These are phyloP conservation scores for Drosophila willistoni DNA, from an alignment of 1,140 invertebrate species.

Conservation along the genomic window DNA sequence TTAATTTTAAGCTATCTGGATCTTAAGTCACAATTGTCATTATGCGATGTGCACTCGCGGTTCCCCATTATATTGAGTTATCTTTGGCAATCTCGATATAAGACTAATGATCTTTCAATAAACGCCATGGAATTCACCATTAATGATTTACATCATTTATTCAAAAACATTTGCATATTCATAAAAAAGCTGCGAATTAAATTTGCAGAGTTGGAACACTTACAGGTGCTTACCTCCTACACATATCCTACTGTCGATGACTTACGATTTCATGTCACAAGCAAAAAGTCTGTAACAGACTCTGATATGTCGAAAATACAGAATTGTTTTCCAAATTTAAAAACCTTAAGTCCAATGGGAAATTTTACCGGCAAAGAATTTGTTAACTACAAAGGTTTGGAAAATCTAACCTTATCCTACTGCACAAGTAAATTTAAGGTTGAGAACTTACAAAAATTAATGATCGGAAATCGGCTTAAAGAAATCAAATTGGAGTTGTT, in stretches of 20 bases:
- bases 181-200: slow-evolving; percentile 26
- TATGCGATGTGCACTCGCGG: slow-evolving; percentile 33
- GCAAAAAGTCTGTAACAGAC: slow-evolving; percentile 24
- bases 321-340: slow-evolving; percentile 50
- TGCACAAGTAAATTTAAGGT: slow-evolving; percentile 25
- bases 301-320: slow-evolving; percentile 37
- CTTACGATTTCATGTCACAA: slow-evolving; percentile 46
- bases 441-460: slow-evolving; percentile 29
- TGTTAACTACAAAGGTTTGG: slow-evolving; percentile 20
- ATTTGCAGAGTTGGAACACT: slow-evolving; percentile 20
- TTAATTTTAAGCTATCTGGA: slow-evolving; percentile 45
- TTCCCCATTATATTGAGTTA: slow-evolving; percentile 39
- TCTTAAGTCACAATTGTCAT: slow-evolving; percentile 31
- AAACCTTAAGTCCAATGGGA: slow-evolving; percentile 56
- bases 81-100: slow-evolving; percentile 40
- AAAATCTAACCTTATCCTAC: slow-evolving; percentile 45
- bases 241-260: slow-evolving; percentile 42
- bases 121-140: slow-evolving; percentile 15
- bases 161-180: slow-evolving; percentile 29
- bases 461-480: slow-evolving; percentile 34
- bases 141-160: slow-evolving; percentile 33
- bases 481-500: slow-evolving; percentile 29
- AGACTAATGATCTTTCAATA: slow-evolving; percentile 32
- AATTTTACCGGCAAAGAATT: slow-evolving; percentile 50
- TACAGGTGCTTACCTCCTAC: slow-evolving; percentile 21